These are phyloP conservation scores for Dolichomitus sp. DNA, from an alignment of 2,888 invertebrate species.

Conservation along the genomic window DNA sequence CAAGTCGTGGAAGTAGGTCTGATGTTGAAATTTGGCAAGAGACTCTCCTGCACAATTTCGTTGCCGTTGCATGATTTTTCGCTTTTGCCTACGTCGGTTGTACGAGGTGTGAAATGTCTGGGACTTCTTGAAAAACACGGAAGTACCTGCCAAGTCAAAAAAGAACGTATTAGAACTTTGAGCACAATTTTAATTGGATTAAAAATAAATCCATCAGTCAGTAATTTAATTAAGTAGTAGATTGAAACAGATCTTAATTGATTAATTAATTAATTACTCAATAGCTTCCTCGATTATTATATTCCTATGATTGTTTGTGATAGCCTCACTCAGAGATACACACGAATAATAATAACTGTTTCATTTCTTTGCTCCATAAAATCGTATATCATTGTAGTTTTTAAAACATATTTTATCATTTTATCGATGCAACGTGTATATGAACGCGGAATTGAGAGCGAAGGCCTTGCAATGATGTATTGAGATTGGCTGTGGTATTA, in stretches of 20 bases:
- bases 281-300: slow-evolving; percentile 51
- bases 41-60: slow-evolving; percentile 91
- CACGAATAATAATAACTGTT: slow-evolving; percentile 16
- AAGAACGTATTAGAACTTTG: no score
- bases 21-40: slow-evolving; percentile 83
- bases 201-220: no score
- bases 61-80: slow-evolving; percentile 93
- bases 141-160: slow-evolving; percentile 74
- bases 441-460: slow-evolving; percentile 24
- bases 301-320: slow-evolving; percentile 66
- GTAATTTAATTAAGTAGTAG: no score
- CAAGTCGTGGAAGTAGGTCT: slow-evolving; percentile 53
- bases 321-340: slow-evolving; percentile 66
- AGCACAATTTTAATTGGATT: no score
- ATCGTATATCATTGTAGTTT: slow-evolving; percentile 25
- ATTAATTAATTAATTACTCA: slow-evolving; percentile 42
- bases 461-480: slow-evolving; percentile 21
- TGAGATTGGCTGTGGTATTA: slow-evolving; percentile 10
- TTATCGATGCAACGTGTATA: slow-evolving; percentile 35
- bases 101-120: slow-evolving; percentile 87
- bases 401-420: slow-evolving; percentile 39
- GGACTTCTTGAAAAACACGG: slow-evolving; percentile 82
- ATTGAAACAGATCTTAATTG: no score
- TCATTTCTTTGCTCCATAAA: slow-evolving; percentile 14
- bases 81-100: slow-evolving; percentile 88